A percentile compares a stretch with the other conserved stretches of the same genome.
These are phyloP conservation scores for Seriola rivoliana DNA, from an alignment of 2,113 vertebrate species.

Conservation along the genomic window DNA sequence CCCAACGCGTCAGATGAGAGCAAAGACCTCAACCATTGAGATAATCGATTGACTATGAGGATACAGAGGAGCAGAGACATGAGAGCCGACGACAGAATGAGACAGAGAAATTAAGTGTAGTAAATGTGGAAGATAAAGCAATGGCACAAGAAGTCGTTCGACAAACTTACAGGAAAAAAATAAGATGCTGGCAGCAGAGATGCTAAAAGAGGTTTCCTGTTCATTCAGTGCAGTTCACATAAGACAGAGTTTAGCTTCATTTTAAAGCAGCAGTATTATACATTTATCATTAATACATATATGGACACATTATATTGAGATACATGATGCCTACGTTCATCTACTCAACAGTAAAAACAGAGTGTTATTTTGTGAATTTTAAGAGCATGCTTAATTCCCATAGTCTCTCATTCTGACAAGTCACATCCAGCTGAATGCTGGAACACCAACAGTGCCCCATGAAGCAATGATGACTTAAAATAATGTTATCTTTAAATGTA, in stretches of 20 bases:
- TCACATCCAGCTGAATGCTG: conserved; percentile 56
- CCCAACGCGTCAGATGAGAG: conserved; percentile 62
- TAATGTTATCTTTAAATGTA: conserved; percentile 79
- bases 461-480: conserved; percentile 67
- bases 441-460: conserved; percentile 37
- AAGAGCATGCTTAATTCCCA: conserved; percentile 34
- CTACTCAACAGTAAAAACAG: conserved; percentile 66
- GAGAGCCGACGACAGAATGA: conserved; percentile 37
- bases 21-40: conserved; percentile 61
- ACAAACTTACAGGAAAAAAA: conserved; percentile 39
- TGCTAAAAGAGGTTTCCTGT: conserved; percentile 36
- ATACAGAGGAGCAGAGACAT: conserved; percentile 53
- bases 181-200: conserved; percentile 7
- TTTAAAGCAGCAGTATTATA: conserved; percentile 59
- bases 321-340: conserved; percentile 53
- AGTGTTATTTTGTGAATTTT: conserved; percentile 42
- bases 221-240: conserved; percentile 45
- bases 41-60: conserved; percentile 79
- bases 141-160: conserved; percentile 44
- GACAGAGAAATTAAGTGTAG: conserved; percentile 62
- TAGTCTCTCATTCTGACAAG: conserved; percentile 60
- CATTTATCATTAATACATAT: conserved; percentile 70
- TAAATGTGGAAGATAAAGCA: conserved; percentile 59
- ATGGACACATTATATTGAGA: conserved; percentile 60
- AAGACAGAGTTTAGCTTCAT: conserved; percentile 49